A percentile compares a stretch with the other conserved stretches of the same genome.
phyloP scores from a whole-genome alignment of 2,797 vertebrate species.

The Aselliscus stoliczkanus region DNA sequence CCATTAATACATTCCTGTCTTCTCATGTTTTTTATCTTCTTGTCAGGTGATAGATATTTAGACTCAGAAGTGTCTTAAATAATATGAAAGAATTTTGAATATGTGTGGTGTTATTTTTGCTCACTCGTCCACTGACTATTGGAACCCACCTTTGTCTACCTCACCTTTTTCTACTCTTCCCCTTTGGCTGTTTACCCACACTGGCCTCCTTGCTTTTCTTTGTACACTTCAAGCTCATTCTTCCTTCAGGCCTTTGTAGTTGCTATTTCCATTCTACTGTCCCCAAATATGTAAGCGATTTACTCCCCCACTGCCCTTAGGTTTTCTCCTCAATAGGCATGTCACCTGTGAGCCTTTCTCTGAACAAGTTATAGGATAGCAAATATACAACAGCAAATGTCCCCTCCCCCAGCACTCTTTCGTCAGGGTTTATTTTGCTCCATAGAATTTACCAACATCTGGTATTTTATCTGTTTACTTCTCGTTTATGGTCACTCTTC shows the following conservation, averaged over 20 bases:
- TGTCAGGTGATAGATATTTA: neutral
- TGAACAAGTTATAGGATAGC: neutral
- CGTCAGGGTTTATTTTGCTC: neutral
- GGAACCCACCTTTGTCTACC: neutral
- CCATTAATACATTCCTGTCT: neutral
- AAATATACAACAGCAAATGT: neutral
- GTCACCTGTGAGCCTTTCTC: neutral
- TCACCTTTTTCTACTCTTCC: fast-evolving
- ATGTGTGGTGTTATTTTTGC: neutral
- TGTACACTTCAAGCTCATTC: neutral
- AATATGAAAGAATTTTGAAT: neutral
- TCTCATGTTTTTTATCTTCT: neutral
- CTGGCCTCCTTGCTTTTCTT: neutral
- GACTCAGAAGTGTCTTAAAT: neutral
- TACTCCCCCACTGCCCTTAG: neutral
- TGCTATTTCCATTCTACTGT: neutral
- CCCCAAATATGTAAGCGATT: neutral
- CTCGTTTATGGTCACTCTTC: neutral
- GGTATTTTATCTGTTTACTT: neutral
- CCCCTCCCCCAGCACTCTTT: neutral
- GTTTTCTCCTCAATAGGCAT: neutral
- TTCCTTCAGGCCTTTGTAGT: neutral
- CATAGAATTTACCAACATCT: neutral
- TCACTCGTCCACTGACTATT: neutral
- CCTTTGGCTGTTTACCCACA: neutral